These are phyloP conservation scores for Taeniopygia guttata DNA, from an alignment of 2,797 vertebrate genomes.

Conservation along the genomic window DNA sequence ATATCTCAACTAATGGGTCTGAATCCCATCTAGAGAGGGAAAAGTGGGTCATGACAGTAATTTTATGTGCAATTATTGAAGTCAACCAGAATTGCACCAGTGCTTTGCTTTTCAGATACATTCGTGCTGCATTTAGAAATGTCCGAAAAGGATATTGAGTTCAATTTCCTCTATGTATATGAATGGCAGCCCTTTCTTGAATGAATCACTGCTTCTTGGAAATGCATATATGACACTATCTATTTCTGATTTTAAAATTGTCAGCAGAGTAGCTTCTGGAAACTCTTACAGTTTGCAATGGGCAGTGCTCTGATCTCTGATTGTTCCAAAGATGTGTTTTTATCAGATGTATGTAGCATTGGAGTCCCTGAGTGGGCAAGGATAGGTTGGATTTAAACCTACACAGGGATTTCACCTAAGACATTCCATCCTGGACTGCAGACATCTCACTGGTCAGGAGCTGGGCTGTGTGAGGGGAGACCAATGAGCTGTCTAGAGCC, in stretches of 20 bases:
- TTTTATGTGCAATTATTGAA: background rate
- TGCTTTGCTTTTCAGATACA: background rate
- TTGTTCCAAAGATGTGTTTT: background rate
- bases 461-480: background rate
- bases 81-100: background rate
- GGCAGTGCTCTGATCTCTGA: background rate
- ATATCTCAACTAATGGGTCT: background rate
- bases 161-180: background rate
- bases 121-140: background rate
- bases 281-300: background rate
- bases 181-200: background rate
- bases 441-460: background rate
- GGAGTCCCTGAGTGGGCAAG: background rate
- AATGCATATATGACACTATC: background rate
- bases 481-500: background rate
- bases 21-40: background rate
- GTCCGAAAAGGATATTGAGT: background rate
- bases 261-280: background rate
- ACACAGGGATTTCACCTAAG: background rate
- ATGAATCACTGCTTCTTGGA: background rate
- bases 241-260: background rate
- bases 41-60: background rate
- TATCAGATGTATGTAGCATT: background rate
- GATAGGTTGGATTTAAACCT: background rate
- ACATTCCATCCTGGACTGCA: background rate